phyloP scores from a whole-genome alignment of 1,140 invertebrate genomes.

The Eumeta japonica region DNA sequence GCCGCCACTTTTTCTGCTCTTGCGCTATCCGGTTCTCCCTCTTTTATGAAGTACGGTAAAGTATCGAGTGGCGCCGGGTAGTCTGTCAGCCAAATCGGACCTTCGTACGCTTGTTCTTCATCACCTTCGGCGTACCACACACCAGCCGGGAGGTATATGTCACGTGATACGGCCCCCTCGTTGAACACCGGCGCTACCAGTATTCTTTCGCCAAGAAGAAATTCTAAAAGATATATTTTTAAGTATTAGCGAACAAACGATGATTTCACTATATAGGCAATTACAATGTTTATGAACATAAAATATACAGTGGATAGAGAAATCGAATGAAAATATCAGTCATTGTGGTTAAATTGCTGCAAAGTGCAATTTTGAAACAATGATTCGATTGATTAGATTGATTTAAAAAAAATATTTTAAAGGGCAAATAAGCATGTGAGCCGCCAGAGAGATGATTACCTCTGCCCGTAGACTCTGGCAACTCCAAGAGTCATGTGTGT shows the following conservation, averaged over 20 bases:
- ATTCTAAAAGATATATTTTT: slow-evolving; percentile 63
- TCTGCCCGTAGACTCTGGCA: too few species aligned
- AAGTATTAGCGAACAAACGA: too few species aligned
- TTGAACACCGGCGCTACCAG: slow-evolving; percentile 81
- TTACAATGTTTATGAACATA: neutral
- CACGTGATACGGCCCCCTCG: slow-evolving; percentile 62
- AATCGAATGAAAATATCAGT: too few species aligned
- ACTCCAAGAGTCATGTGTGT: too few species aligned
- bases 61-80: slow-evolving; percentile 67
- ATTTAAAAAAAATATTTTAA: too few species aligned
- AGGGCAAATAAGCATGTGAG: too few species aligned
- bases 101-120: slow-evolving; percentile 44
- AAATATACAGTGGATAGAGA: too few species aligned
- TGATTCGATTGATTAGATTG: too few species aligned
- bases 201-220: slow-evolving; percentile 78
- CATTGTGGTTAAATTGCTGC: too few species aligned
- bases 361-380: too few species aligned
- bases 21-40: slow-evolving; percentile 7
- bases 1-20: slow-evolving; percentile 8
- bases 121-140: slow-evolving; percentile 63
- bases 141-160: slow-evolving; percentile 77
- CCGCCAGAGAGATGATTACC: too few species aligned
- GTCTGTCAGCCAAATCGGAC: slow-evolving; percentile 65
- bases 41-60: slow-evolving; percentile 64
- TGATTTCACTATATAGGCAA: neutral